A percentile compares a stretch with the other conserved stretches of the same genome.
phyloP scores from a whole-genome alignment of 2,888 invertebrate genomes.

The Pseudolycoriella hygida region DNA sequence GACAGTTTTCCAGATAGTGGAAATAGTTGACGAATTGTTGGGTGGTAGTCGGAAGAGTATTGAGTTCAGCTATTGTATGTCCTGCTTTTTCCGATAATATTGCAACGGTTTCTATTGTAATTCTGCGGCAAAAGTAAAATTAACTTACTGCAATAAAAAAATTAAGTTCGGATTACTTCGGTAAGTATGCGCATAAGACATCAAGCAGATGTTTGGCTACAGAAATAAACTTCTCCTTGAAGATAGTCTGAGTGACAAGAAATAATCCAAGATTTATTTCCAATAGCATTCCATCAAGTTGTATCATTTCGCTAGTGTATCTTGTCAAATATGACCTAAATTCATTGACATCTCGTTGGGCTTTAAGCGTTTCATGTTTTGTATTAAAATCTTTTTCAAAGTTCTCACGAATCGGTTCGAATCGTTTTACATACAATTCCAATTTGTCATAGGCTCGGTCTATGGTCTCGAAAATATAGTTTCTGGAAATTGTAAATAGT shows the following conservation, averaged over 20 bases:
- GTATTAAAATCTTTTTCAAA: slow-evolving; percentile 51
- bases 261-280: slow-evolving; percentile 56
- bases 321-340: slow-evolving; percentile 50
- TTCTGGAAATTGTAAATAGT: no score
- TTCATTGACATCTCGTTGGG: slow-evolving; percentile 43
- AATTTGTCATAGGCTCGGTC: slow-evolving; percentile 42
- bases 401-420: slow-evolving; percentile 44
- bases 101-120: slow-evolving; percentile 41
- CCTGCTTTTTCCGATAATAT: slow-evolving; percentile 24
- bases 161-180: slow-evolving; percentile 35
- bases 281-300: slow-evolving; percentile 45
- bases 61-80: slow-evolving; percentile 43
- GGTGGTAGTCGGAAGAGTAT: slow-evolving; percentile 48
- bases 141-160: background rate
- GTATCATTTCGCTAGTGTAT: slow-evolving; percentile 49
- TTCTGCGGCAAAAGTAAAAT: slow-evolving; percentile 25
- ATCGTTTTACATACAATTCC: slow-evolving; percentile 43
- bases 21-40: slow-evolving; percentile 43
- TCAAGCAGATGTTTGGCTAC: slow-evolving; percentile 51
- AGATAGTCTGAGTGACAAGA: slow-evolving; percentile 46
- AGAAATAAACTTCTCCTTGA: slow-evolving; percentile 53
- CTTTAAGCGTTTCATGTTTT: slow-evolving; percentile 40
- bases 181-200: slow-evolving; percentile 43
- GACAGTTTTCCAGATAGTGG: slow-evolving; percentile 38
- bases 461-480: slow-evolving; percentile 37